Conservation (phyloP, 2,113 vertebrate species). For the Apus apus region DNA sequence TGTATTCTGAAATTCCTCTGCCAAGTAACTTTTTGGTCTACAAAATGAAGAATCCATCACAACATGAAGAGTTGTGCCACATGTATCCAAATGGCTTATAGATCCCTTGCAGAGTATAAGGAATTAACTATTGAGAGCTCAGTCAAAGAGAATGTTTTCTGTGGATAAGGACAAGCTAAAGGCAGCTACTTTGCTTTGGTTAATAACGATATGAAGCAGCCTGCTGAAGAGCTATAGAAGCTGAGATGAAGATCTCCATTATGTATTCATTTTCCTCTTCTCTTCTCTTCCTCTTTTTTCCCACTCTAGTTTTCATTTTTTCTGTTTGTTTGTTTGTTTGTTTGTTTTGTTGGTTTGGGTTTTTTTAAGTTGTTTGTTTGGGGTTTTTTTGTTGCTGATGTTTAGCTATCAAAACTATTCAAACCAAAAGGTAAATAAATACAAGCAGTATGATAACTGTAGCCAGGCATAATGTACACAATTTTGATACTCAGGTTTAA, state of each 20-base stretch:
- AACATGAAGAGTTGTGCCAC: background rate
- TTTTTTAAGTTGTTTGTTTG: too few species aligned
- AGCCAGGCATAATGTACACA: too few species aligned
- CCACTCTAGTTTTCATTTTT: too few species aligned
- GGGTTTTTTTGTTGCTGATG: too few species aligned
- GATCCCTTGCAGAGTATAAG: background rate
- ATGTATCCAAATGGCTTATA: background rate
- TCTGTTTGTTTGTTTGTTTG: too few species aligned
- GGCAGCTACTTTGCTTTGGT: background rate
- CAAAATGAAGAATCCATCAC: background rate
- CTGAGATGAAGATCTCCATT: background rate
- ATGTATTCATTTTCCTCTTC: fast-evolving
- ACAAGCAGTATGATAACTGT: too few species aligned
- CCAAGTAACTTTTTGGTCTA: background rate
- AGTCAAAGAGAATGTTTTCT: background rate
- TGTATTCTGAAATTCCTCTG: background rate
- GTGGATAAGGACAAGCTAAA: background rate
- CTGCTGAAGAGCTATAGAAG: background rate
- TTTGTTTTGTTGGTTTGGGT: too few species aligned
- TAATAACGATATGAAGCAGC: background rate
- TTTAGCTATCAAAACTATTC: too few species aligned
- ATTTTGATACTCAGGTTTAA: too few species aligned
- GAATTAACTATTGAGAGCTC: background rate
- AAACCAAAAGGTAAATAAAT: too few species aligned
- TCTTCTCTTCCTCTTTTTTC: too few species aligned